Base-by-base conservation (phyloP, 1,140 invertebrate species). In the Teleopsis dalmanni region DNA sequence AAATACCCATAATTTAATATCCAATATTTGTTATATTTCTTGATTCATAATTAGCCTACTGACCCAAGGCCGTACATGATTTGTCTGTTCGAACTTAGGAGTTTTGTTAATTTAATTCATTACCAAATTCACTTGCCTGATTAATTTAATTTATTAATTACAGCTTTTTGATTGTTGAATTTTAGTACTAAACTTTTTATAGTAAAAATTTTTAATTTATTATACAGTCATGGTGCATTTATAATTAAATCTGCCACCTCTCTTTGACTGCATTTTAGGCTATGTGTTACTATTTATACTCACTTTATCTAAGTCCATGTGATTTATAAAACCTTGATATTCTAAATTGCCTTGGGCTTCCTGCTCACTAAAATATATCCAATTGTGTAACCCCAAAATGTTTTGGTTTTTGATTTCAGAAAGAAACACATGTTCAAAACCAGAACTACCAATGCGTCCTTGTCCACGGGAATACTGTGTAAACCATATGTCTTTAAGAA, bases 361-460 rank as follows among this genome's bases (percentile, higher is more conserved):
- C 69, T 89, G 81, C 42, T 78, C 75, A 26, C 81, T 78, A 56
- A 88, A 90, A 62, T 85, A 89, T 9, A 93, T 72, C 90, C 90
- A 94, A 65, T 91, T 92, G 63, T 94, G 90, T 46, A 93, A 72
- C 11, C 91, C 91, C 55, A 75, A 74, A 34, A 92, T 78, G 57
- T 82, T 78, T 4, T 78, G 69, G 59, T 81, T 79, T 63, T 87
- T 81, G 0, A 88, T 70, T 75, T 94, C 90, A 0, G 86, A 84
- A 11, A 94, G 72, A 63, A 92, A 93, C 10, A 89, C 78, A 56
- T 93, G 90, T 66, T 94, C 90, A 61, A 93, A 92, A 10, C 85
- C 88, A n/a, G 82, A 85, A 51, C 87, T 90, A 29, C 86, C 81
- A 8, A 85, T 78, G 57, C 79, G 82, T 8, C 82, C 81, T 50